Evolutionary conservation across 2,113 vertebrate genomes (phyloP), one percentile per base, ranked within the genome.

Genomic region (Ctenodactylus gundi): DNA sequence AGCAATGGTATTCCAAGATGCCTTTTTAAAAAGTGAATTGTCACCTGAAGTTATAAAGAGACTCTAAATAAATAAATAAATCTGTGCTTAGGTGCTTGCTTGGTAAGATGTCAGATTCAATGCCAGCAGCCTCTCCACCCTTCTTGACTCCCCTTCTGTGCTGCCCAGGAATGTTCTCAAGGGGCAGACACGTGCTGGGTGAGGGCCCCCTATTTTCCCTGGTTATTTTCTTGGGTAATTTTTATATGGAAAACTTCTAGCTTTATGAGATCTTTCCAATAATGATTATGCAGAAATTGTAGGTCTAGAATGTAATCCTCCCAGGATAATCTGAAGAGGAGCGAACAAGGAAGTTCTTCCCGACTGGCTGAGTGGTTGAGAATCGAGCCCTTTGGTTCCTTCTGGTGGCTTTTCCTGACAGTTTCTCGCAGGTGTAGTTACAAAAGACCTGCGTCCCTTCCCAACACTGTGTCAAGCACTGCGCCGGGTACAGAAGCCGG

Each of bases 1-100:
- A 76, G 14, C 41, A 72, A 55, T 87, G 65, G 25, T 60, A 65
- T 83, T 58, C 51, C n/a, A 75, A 68, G 68, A 27, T 89, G 13
- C 62, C 82, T 85, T 89, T 82, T 58, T n/a, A 95, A 80, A n/a
- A 36, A 93, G 85, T 68, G 73, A 44, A 29, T 60, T 95, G 39
- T 88, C 41, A 25, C 53, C n/a, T 55, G 18, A 23, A 44, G 25
- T 46, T 82, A n/a, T 60, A 78, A 80, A 72, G 51, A 86, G 46
- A 13, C 46, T 57, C 39, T 70, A 18, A n/a, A 11, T 6, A 53
- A 67, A 53, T 11, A 36, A 84, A 49, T 15, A 18, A 68, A 36
- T 15, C 10, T 3, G 72, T 34, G 29, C 15, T 75, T 34, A 2
- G 13, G 29, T 27, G 67, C 27, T 68, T 81, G 14, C 15, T 44